Evolutionary conservation across 2,888 invertebrate genomes (phyloP).

Genomic region (Hoplodrina ambigua): DNA sequence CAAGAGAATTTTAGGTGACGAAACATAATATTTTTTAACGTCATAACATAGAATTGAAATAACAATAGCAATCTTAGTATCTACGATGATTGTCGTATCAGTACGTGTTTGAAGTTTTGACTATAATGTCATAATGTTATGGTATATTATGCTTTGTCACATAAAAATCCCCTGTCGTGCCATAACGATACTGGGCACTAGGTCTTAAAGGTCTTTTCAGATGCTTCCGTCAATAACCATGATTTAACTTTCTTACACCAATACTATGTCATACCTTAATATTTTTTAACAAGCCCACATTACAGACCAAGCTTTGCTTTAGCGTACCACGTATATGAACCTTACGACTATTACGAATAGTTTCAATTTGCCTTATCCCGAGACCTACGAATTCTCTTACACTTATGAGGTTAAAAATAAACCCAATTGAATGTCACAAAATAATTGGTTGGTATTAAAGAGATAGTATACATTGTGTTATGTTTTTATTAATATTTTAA

Average conservation of each 20-base stretch:
- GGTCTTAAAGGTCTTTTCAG: slow-evolving; percentile 19
- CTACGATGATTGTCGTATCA: not conserved
- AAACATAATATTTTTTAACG: not conserved
- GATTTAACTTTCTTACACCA: slow-evolving; percentile 40
- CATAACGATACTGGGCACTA: not conserved
- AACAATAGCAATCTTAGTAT: not conserved
- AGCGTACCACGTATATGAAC: slow-evolving; percentile 60
- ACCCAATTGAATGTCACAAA: slow-evolving; percentile 23
- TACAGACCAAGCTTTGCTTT: slow-evolving; percentile 66
- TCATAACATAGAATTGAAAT: not conserved
- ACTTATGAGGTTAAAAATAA: slow-evolving; percentile 22
- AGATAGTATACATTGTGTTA: slow-evolving; percentile 39
- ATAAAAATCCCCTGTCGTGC: not conserved
- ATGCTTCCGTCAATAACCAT: slow-evolving; percentile 33
- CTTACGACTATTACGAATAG: slow-evolving; percentile 54
- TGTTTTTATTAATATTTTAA: not conserved
- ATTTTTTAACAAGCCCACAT: slow-evolving; percentile 61
- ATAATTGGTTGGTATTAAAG: slow-evolving; percentile 29
- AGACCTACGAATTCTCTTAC: slow-evolving; percentile 44
- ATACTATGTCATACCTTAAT: slow-evolving; percentile 20
- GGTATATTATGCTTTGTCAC: not conserved
- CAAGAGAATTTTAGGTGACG: not conserved
- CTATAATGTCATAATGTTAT: not conserved
- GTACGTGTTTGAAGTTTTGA: not conserved
- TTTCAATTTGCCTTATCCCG: slow-evolving; percentile 58